Evolutionary conservation across 2,113 vertebrate genomes (phyloP).

Genomic region (Trogon surrucura): DNA sequence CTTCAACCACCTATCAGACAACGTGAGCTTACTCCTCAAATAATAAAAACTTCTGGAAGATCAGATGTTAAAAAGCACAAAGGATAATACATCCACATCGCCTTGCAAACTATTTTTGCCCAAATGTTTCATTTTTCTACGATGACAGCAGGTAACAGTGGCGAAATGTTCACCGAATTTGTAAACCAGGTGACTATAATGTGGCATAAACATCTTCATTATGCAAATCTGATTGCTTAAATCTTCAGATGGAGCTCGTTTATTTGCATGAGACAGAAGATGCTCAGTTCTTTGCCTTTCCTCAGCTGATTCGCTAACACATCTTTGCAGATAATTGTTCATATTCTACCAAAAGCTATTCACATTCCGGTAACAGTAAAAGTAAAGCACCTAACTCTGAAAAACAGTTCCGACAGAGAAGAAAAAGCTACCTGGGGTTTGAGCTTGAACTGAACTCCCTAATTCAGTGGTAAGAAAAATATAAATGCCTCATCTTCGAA

Average conservation of each 20-base stretch:
- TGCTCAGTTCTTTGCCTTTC: neutral
- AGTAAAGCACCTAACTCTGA: neutral
- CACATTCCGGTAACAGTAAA: neutral
- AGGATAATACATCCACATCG: neutral
- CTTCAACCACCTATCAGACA: neutral
- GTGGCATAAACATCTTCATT: conserved; percentile 64
- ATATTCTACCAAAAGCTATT: neutral
- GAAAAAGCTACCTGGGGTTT: neutral
- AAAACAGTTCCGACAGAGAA: neutral
- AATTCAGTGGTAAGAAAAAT: neutral
- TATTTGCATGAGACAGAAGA: conserved; percentile 32
- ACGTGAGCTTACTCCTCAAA: neutral
- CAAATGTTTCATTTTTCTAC: conserved; percentile 55
- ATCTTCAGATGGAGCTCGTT: conserved; percentile 57
- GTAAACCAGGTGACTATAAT: conserved; percentile 69
- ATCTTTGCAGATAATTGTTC: conserved; percentile 24
- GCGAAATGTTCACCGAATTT: conserved; percentile 63
- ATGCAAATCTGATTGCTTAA: conserved; percentile 67
- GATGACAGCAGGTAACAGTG: conserved; percentile 45
- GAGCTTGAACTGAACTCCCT: neutral
- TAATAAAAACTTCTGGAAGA: neutral
- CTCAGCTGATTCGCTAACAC: neutral
- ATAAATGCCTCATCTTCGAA: neutral
- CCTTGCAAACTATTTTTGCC: neutral
- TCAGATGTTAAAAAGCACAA: neutral